Conservation (phyloP, 2,797 vertebrate species). For the Gila robusta region DNA sequence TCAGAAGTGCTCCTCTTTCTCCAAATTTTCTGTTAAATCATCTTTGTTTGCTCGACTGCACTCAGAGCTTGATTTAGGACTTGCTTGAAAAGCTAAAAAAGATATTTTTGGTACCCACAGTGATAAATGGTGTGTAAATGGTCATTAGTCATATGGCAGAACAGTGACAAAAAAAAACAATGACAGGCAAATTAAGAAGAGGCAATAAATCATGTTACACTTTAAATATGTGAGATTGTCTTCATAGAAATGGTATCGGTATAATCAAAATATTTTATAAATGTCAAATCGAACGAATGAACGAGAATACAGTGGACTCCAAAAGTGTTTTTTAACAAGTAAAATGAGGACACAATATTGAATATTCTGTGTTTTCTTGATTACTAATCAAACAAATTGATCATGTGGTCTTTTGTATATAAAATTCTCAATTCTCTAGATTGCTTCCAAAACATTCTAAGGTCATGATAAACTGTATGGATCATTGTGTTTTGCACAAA, state of each 20-base stretch:
- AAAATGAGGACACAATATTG: background rate
- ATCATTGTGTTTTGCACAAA: background rate
- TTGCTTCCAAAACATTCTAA: background rate
- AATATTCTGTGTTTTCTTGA: background rate
- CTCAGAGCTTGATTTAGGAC: conserved; percentile 36
- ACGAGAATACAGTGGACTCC: background rate
- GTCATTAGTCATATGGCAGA: conserved; percentile 56
- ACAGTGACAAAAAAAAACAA: conserved; percentile 20
- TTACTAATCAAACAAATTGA: background rate
- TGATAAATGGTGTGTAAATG: conserved; percentile 56
- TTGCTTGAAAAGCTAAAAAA: conserved; percentile 47
- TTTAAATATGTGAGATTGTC: conserved; percentile 44
- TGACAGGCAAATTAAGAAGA: conserved; percentile 50
- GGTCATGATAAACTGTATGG: background rate
- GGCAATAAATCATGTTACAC: conserved; percentile 51
- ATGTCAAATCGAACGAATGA: background rate
- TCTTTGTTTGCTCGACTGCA: conserved; percentile 51
- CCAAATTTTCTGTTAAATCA: conserved; percentile 37
- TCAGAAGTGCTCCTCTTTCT: conserved; percentile 38
- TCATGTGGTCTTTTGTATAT: background rate
- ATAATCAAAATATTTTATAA: conserved; percentile 3
- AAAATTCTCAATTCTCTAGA: background rate
- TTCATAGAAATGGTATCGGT: background rate
- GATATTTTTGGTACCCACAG: conserved; percentile 49
- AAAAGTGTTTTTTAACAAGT: background rate